phyloP scores from a whole-genome alignment of 1,140 invertebrate genomes.

The Panagrolaimus sp. region DNA sequence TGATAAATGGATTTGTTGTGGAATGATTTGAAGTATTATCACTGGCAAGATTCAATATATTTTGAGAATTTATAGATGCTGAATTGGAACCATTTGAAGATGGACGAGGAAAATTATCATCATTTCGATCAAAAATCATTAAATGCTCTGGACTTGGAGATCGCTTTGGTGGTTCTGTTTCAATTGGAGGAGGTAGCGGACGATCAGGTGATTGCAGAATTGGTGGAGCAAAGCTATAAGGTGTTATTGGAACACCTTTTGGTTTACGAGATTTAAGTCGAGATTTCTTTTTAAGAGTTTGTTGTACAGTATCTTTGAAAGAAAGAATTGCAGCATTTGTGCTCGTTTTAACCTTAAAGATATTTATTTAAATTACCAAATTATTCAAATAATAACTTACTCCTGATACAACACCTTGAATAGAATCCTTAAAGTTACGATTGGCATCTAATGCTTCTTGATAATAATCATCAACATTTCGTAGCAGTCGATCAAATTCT shows the following conservation, averaged over 20 bases:
- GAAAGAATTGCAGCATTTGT: constrained; percentile 2
- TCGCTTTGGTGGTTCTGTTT: background rate
- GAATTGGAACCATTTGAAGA: no score
- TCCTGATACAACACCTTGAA: background rate
- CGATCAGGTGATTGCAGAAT: background rate
- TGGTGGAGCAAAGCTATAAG: constrained; percentile 7
- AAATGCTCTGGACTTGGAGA: background rate
- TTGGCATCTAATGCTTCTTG: background rate
- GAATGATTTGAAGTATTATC: no score
- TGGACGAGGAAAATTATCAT: background rate
- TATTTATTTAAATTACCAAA: background rate
- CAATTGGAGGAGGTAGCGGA: no score
- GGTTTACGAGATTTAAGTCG: background rate
- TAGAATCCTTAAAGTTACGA: background rate
- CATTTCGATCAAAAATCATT: background rate
- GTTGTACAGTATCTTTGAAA: background rate
- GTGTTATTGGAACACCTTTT: background rate
- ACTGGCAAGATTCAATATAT: no score
- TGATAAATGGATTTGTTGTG: no score
- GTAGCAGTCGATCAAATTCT: constrained; percentile 2
- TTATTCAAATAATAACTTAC: background rate
- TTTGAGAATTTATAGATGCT: no score
- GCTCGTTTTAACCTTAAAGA: background rate
- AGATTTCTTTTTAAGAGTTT: background rate
- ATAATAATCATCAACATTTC: constrained; percentile 8